Evolutionary conservation across 2,113 vertebrate species (phyloP), one percentile per base, ranked within the genome.

Genomic region (Hiodon tergisus): DNA sequence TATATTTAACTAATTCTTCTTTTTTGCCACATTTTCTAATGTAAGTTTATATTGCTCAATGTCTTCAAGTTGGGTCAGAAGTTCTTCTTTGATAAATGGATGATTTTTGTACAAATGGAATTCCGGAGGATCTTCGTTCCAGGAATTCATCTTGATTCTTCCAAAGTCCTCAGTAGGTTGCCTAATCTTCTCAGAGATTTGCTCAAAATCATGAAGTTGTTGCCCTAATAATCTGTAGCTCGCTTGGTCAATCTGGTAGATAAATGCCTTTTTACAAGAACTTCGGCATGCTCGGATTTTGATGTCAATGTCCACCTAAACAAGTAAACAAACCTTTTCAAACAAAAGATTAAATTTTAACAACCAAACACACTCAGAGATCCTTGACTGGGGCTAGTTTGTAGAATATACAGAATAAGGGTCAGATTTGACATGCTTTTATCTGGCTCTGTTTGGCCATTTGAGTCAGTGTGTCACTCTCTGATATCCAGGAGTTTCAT

Each of bases 291-390:
- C 53, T 60, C 87, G 81, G 9, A 93, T 78, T 78, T 85, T 89
- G 52, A 92, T 86, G 78, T 89, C 88, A 62, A 87, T 55, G 71
- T 92, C 89, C 79, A 93, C 88, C 92, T 93, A 63, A 74, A 76
- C 77, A 66, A 83, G 77, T 65, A 67, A 67, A 62, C 60, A 68
- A 9, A 17, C n/a, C 8, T 69, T 47, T 69, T 69, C 57, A 76
- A 72, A 50, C n/a, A 54, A 51, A 67, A 77, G 77, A 58, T 79
- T 78, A 67, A 6, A 73, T 60, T 71, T 79, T 70, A 78, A 78
- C 67, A 52, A 5, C 5, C 6, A 63, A 61, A 70, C 75, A 80
- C 79, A 81, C 31, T 80, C 4, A 17, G 10, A 65, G 67, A 75
- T 75, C 57, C 66, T 69, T 76, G 77, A 75, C 63, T 58, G 16